These are phyloP conservation scores for Poecilia wingei DNA, from an alignment of 2,797 vertebrate genomes.

Conservation along the genomic window DNA sequence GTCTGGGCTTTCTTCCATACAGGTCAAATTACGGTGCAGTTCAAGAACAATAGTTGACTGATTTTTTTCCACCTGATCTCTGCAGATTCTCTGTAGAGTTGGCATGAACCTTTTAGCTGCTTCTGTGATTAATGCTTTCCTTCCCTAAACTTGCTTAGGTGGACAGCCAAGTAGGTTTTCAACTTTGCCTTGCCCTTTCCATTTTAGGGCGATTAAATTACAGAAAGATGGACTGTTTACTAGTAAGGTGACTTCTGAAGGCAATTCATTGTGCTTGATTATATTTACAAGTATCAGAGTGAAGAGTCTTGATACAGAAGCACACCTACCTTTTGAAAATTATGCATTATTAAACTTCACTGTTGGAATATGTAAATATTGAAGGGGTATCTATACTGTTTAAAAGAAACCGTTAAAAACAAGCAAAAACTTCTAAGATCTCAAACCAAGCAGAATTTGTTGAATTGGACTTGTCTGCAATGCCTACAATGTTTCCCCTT, in stretches of 20 bases:
- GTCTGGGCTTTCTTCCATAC: background rate
- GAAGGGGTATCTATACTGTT: background rate
- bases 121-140: background rate
- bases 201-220: background rate
- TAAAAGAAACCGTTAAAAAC: background rate
- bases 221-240: background rate
- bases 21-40: background rate
- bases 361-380: background rate
- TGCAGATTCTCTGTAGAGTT: background rate
- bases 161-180: background rate
- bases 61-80: background rate
- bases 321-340: background rate
- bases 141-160: background rate
- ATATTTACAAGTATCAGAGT: background rate
- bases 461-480: background rate
- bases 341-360: background rate
- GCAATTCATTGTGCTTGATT: background rate
- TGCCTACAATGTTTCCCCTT: conserved; percentile 8
- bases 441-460: conserved; percentile 4
- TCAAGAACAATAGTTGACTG: background rate
- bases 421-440: background rate
- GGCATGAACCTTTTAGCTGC: background rate
- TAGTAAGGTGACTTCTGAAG: background rate
- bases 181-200: background rate
- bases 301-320: background rate